Percentiles rank a stretch among this genome's conserved stretches.
Conservation (phyloP, 2,797 vertebrate species). For the Danio choprae region DNA sequence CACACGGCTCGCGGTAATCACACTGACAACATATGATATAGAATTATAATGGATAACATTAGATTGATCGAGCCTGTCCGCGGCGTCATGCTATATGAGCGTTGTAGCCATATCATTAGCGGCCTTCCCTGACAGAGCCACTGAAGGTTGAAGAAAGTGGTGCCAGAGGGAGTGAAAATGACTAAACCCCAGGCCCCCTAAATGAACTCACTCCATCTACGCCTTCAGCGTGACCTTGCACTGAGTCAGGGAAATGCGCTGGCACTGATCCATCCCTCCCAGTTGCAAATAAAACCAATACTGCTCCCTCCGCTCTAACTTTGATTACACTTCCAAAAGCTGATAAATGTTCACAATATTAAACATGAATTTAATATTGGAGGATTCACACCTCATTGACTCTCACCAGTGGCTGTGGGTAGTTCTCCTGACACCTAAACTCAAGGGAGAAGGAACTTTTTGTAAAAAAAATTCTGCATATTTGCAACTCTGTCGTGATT, state of each 20-base stretch:
- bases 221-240: constrained; percentile 59
- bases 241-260: constrained; percentile 54
- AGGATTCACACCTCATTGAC: constrained; percentile 60
- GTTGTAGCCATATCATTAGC: constrained; percentile 57
- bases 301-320: constrained; percentile 51
- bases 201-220: constrained; percentile 65
- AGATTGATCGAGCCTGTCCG: constrained; percentile 52
- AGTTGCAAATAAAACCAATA: constrained; percentile 60
- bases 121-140: constrained; percentile 43
- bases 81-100: constrained; percentile 27
- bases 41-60: constrained; percentile 48
- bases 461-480: constrained; percentile 23
- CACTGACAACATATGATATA: constrained; percentile 46
- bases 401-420: constrained; percentile 33
- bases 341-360: constrained; percentile 67
- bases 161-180: constrained; percentile 53
- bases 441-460: constrained; percentile 24
- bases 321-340: constrained; percentile 68
- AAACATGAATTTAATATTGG: constrained; percentile 65
- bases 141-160: constrained; percentile 39
- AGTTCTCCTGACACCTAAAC: constrained; percentile 25
- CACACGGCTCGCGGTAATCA: constrained; percentile 44
- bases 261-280: constrained; percentile 58
- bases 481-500: constrained; percentile 3
- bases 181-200: constrained; percentile 55